Evolutionary conservation across 2,113 vertebrate genomes (phyloP).

Genomic region (Hassar affinis): DNA sequence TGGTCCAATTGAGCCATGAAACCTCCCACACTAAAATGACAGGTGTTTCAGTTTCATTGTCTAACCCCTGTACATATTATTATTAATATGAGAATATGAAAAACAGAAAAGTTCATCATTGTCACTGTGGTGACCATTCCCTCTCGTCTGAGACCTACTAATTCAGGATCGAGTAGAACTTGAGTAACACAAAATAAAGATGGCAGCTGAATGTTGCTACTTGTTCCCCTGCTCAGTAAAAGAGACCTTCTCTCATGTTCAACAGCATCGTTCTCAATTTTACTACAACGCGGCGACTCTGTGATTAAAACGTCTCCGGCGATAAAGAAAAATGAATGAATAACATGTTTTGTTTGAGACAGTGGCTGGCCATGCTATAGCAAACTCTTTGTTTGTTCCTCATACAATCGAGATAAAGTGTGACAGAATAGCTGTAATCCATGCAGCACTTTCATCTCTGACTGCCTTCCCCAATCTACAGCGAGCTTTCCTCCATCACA

Average conservation of each 20-base stretch:
- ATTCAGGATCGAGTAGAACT: too few relatives aligned
- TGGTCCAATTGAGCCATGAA: too few relatives aligned
- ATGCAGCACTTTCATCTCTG: conserved; percentile 33
- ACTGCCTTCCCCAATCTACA: not conserved
- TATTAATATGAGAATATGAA: too few relatives aligned
- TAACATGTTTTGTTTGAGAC: not conserved
- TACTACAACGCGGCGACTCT: too few relatives aligned
- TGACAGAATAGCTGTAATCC: conserved; percentile 29
- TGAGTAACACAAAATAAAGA: not conserved
- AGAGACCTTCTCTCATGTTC: not conserved
- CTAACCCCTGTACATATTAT: too few relatives aligned
- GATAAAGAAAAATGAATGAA: not conserved
- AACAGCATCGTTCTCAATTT: not conserved
- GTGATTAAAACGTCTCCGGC: not conserved
- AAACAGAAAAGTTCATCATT: too few relatives aligned
- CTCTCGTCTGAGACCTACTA: too few relatives aligned
- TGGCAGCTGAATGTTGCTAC: not conserved
- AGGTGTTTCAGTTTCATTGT: too few relatives aligned
- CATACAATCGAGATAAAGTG: not conserved
- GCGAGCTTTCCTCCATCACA: not conserved
- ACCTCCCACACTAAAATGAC: too few relatives aligned
- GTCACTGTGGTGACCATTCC: too few relatives aligned
- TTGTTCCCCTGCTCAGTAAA: not conserved
- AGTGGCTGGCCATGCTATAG: not conserved
- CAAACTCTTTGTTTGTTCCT: not conserved